phyloP scores from a whole-genome alignment of 2,888 invertebrate genomes.

The Hydraecia micacea region DNA sequence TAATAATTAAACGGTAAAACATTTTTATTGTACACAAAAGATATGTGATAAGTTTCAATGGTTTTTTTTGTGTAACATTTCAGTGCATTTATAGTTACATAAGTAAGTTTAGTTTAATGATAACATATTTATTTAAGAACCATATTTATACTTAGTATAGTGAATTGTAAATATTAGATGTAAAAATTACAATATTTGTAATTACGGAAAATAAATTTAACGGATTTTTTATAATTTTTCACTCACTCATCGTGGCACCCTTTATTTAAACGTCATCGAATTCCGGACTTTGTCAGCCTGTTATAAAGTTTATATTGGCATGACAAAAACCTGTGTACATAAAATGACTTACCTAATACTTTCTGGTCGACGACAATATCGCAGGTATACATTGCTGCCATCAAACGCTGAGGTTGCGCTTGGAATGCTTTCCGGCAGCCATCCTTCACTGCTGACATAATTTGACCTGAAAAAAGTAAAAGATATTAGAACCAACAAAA shows the following conservation, averaged over 20 bases:
- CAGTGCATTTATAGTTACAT: constrained; percentile 84
- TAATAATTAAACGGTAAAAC: constrained; percentile 62
- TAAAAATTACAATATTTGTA: constrained; percentile 88
- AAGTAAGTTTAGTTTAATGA: constrained; percentile 65
- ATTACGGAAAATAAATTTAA: constrained; percentile 84
- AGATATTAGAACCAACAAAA: constrained; percentile 16
- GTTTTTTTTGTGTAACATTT: constrained; percentile 81
- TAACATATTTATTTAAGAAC: constrained; percentile 84
- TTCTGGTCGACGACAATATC: constrained; percentile 96
- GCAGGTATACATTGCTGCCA: constrained; percentile 98
- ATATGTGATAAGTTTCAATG: constrained; percentile 86
- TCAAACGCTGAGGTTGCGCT: constrained; percentile 96
- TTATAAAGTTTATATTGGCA: constrained; percentile 25
- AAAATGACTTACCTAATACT: constrained; percentile 94
- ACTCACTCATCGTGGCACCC: constrained; percentile 5
- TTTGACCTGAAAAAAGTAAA: constrained; percentile 92
- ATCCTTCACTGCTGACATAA: constrained; percentile 97
- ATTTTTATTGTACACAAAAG: constrained; percentile 82
- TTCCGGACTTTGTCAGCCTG: not conserved
- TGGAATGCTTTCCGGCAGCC: constrained; percentile 97
- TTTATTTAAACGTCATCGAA: not conserved
- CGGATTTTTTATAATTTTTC: constrained; percentile 66
- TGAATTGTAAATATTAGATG: constrained; percentile 86
- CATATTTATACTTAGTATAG: constrained; percentile 83
- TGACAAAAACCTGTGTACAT: not conserved